A percentile compares a stretch with the other conserved stretches of the same genome.
Evolutionary conservation across 1,140 invertebrate species (phyloP).

Genomic region (Trachelipus rathkii): DNA sequence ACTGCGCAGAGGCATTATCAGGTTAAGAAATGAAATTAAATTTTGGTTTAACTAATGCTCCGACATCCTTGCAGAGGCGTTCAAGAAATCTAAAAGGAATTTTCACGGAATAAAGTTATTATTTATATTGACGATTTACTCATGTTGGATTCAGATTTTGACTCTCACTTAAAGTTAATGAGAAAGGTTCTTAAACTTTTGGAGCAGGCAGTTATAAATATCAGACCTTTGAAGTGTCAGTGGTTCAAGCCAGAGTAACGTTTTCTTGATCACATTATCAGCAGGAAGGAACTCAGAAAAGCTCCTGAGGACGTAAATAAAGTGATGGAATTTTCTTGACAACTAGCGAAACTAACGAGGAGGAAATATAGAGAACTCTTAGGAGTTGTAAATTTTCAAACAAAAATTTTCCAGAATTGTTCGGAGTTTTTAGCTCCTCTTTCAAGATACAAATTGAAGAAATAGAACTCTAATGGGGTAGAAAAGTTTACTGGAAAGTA

Average conservation of each 20-base stretch:
- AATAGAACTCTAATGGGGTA: background rate
- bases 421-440: background rate
- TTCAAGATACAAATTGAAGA: background rate
- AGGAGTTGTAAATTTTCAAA: conserved; percentile 21
- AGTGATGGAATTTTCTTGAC: background rate
- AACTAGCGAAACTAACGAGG: background rate
- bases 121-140: background rate
- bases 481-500: no score
- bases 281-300: background rate
- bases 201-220: background rate
- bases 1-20: no score
- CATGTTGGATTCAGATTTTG: background rate
- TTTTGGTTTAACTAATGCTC: background rate
- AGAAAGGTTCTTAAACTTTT: background rate
- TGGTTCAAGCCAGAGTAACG: conserved; percentile 7
- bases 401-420: conserved; percentile 16
- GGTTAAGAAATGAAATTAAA: no score
- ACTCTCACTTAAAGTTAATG: conserved; percentile 3
- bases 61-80: background rate
- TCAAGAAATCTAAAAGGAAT: background rate
- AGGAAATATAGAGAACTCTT: background rate
- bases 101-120: background rate
- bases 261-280: conserved; percentile 17
- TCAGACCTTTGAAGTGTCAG: conserved; percentile 7
- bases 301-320: background rate